These are phyloP conservation scores for Hipposideros larvatus DNA, from an alignment of 2,797 vertebrate genomes.

Conservation along the genomic window DNA sequence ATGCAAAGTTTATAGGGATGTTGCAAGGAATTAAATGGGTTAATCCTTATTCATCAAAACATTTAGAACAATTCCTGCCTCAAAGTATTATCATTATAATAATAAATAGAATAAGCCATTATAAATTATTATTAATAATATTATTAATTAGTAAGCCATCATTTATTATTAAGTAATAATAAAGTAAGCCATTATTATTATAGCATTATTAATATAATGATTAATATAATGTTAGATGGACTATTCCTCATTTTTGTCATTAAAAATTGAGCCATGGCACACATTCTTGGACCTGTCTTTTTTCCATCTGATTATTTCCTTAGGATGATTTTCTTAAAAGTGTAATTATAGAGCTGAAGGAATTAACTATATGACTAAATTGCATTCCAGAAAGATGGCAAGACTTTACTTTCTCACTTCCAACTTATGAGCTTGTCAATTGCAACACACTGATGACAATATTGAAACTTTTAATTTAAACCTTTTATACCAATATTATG, in stretches of 20 bases:
- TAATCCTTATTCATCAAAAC: background rate
- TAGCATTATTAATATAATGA: background rate
- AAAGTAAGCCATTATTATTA: background rate
- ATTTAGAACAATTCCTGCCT: background rate
- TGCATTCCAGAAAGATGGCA: background rate
- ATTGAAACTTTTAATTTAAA: conserved; percentile 13
- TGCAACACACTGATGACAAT: background rate
- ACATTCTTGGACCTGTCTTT: conserved; percentile 23
- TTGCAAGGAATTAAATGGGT: background rate
- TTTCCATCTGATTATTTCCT: background rate
- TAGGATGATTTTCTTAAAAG: conserved; percentile 20
- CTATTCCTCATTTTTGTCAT: conserved; percentile 29
- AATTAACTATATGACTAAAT: background rate
- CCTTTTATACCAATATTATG: background rate
- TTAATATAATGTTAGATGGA: background rate
- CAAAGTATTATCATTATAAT: background rate
- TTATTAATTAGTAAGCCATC: background rate
- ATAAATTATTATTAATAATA: background rate
- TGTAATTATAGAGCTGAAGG: background rate
- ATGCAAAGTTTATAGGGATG: background rate
- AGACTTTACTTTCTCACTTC: background rate
- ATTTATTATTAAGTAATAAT: background rate
- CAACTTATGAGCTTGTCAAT: background rate
- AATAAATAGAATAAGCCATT: background rate
- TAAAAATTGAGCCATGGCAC: conserved; percentile 7